A percentile compares a stretch with the other conserved stretches of the same genome.
phyloP scores from a whole-genome alignment of 1,140 invertebrate species.

The Drosophila rufa region DNA sequence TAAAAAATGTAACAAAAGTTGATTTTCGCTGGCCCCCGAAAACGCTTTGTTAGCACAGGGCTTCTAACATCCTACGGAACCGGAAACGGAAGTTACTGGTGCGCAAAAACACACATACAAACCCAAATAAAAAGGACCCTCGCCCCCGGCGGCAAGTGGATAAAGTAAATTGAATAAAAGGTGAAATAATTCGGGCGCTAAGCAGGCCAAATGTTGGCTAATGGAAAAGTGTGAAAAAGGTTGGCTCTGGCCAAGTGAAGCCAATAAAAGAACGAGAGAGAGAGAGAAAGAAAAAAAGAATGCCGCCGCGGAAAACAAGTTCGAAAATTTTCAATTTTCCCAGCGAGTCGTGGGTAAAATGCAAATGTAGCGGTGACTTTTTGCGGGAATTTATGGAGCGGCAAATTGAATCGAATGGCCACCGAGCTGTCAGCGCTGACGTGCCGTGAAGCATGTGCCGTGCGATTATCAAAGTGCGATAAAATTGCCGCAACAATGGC shows the following conservation, averaged over 20 bases:
- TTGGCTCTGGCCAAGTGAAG: constrained; percentile 34
- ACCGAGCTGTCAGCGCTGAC: constrained; percentile 52
- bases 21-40: constrained; percentile 54
- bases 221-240: constrained; percentile 72
- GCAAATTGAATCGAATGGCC: constrained; percentile 74
- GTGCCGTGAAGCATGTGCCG: constrained; percentile 71
- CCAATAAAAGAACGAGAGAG: constrained; percentile 20
- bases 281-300: not conserved
- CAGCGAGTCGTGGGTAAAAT: constrained; percentile 41
- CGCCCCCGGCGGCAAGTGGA: constrained; percentile 31
- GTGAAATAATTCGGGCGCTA: constrained; percentile 73
- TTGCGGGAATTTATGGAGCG: constrained; percentile 70
- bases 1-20: constrained; percentile 81
- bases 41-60: constrained; percentile 43
- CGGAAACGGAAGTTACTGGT: constrained; percentile 61
- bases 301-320: constrained; percentile 11
- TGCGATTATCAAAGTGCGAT: constrained; percentile 79
- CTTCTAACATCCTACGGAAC: constrained; percentile 34
- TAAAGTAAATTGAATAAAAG: constrained; percentile 79
- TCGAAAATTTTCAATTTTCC: constrained; percentile 41
- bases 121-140: constrained; percentile 33
- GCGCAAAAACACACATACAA: constrained; percentile 28
- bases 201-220: constrained; percentile 56
- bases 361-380: constrained; percentile 65
- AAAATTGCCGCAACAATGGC: constrained; percentile 70